Conservation (phyloP, 1,140 invertebrate species). For the Bombus superbus region DNA sequence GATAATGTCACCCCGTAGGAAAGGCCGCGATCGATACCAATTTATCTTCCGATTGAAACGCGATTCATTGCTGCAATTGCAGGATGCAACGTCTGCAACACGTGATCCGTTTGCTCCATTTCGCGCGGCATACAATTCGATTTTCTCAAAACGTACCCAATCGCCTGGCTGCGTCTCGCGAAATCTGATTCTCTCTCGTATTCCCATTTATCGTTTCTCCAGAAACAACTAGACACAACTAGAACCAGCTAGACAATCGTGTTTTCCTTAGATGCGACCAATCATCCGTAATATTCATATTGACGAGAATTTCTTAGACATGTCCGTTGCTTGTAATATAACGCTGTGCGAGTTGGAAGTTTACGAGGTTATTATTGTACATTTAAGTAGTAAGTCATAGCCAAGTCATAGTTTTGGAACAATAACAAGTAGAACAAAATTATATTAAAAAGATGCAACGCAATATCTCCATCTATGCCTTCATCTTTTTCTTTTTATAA, state of each 20-base stretch:
- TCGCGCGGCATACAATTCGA: neutral
- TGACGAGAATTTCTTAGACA: too few species aligned
- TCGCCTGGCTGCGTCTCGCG: neutral
- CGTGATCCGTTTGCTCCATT: constrained; percentile 28
- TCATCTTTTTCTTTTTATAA: too few species aligned
- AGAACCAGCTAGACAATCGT: neutral
- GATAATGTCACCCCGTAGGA: constrained; percentile 15
- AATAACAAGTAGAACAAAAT: too few species aligned
- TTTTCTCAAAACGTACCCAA: constrained; percentile 15
- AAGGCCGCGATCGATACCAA: constrained; percentile 15
- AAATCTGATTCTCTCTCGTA: neutral
- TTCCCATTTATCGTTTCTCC: too few species aligned
- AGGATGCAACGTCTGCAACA: constrained; percentile 1
- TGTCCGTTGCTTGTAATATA: too few species aligned
- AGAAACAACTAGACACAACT: neutral
- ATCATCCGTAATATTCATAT: neutral
- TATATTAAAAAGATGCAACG: too few species aligned
- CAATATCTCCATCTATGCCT: too few species aligned
- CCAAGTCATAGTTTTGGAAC: too few species aligned
- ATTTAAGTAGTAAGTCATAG: too few species aligned
- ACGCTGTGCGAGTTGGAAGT: too few species aligned
- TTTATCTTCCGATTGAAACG: constrained; percentile 30
- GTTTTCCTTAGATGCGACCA: too few species aligned
- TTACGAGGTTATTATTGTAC: too few species aligned
- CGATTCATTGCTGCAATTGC: constrained; percentile 29